phyloP scores from a whole-genome alignment of 2,888 invertebrate species.

The Campopleginae sp. region DNA sequence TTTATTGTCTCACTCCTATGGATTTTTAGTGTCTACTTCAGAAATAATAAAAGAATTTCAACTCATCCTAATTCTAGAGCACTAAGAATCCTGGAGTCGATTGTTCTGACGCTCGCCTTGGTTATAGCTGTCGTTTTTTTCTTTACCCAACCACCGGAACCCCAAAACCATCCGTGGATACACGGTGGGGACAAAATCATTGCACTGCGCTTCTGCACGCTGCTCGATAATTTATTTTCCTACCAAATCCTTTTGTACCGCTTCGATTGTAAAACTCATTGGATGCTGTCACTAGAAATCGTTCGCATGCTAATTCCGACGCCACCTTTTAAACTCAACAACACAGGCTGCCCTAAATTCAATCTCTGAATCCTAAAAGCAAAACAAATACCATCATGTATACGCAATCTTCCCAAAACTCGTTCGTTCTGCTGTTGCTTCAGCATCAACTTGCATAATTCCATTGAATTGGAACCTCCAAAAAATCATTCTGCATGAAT shows the following conservation, averaged over 20 bases:
- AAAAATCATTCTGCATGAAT: too few species aligned
- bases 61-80: neutral
- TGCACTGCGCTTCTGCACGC: constrained; percentile 40
- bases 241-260: neutral
- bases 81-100: constrained; percentile 13
- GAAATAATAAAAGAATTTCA: neutral
- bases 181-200: neutral
- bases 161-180: constrained; percentile 2
- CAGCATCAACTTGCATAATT: neutral
- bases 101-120: neutral
- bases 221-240: constrained; percentile 4
- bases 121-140: neutral
- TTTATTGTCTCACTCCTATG: constrained; percentile 8
- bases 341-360: constrained; percentile 4
- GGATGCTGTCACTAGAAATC: neutral
- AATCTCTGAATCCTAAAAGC: neutral
- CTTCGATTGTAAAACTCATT: neutral
- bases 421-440: neutral
- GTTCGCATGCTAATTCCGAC: constrained; percentile 6
- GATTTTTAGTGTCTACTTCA: constrained; percentile 19
- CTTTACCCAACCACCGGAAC: neutral
- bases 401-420: neutral
- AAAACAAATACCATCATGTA: neutral
- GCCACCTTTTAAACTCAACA: neutral
- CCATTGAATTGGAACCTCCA: neutral